Base-by-base conservation (phyloP, 1,140 invertebrate species). In the Drosophila lacteicornis region DNA sequence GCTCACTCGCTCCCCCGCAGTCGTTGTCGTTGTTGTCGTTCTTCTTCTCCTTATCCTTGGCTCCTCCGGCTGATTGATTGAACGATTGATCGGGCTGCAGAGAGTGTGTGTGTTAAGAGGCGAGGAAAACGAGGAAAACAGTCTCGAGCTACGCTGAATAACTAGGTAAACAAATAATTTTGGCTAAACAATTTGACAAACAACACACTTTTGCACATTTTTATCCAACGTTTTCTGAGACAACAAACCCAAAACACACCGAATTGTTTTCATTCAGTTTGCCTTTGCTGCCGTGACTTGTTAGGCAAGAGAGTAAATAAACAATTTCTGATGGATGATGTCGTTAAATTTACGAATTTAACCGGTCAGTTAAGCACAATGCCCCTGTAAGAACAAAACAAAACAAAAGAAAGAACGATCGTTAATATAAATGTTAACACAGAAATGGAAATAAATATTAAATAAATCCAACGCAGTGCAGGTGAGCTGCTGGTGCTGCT, bases 141-240 rank as follows among this genome's bases (percentile, higher is more conserved):
- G 68, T 70, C 65, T 76, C 50, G 80, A 66, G 79, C 79, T 86
- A 80, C 69, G 68, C 79, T 80, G 80, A 80, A 73, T 50, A 60
- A 88, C 74, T 88, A 84, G 30, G 77, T 90, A 81, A 85, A 88
- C 86, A 90, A 90, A 79, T 84, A 90, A 79, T 90, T 88, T 88
- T 88, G 84, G 78, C 80, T 84, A 84, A 66, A 88, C 84, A 81
- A 79, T 88, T 88, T 84, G 68, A 90, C 81, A 85, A 82, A 84
- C 81, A 88, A 84, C 81, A 88, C 85, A 90, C 86, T 79, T 79
- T 88, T 82, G 70, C 79, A 90, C 79, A 90, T 82, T 88, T 90
- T 90, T 90, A 55, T 86, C 70, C 71, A 73, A 67, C 73, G 67
- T 46, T 61, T 79, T 77, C 57, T 67, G 49, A 69, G 63, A 69